Conservation (phyloP, 2,888 invertebrate species). For the Charanyca ferruginea region DNA sequence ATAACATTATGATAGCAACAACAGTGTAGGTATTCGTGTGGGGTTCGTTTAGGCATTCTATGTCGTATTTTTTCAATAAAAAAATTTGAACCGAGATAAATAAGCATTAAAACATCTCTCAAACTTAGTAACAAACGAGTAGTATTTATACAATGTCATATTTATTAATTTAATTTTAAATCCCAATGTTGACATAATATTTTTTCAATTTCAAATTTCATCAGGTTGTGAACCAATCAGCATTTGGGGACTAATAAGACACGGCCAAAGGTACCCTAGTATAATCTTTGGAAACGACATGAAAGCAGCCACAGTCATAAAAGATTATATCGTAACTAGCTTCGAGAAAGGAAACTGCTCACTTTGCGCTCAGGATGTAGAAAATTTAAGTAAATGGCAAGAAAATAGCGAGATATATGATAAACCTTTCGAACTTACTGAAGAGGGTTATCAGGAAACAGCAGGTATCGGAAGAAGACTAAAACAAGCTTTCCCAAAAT, state of each 20-base stretch:
- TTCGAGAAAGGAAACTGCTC: conserved; percentile 79
- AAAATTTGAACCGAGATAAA: too few species aligned
- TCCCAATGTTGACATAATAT: too few species aligned
- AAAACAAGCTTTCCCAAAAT: conserved; percentile 77
- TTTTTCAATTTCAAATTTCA: not conserved
- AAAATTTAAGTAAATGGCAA: conserved; percentile 78
- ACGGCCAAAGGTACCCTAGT: conserved; percentile 79
- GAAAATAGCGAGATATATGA: conserved; percentile 74
- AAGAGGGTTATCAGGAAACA: conserved; percentile 92
- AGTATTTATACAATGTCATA: too few species aligned
- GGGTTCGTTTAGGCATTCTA: too few species aligned
- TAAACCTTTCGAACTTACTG: conserved; percentile 72
- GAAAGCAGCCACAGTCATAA: conserved; percentile 74
- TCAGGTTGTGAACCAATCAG: conserved; percentile 82
- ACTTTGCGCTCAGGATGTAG: conserved; percentile 84
- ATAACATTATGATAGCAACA: too few species aligned
- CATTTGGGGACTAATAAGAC: conserved; percentile 80
- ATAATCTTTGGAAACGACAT: conserved; percentile 68
- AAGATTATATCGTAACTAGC: conserved; percentile 74
- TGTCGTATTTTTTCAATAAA: too few species aligned
- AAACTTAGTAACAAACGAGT: too few species aligned
- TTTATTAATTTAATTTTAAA: too few species aligned
- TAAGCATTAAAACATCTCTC: too few species aligned
- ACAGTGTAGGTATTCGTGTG: too few species aligned
- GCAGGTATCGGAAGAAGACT: conserved; percentile 89